Conservation (phyloP, 2,113 vertebrate genomes). For the Henicopernis longicauda region DNA sequence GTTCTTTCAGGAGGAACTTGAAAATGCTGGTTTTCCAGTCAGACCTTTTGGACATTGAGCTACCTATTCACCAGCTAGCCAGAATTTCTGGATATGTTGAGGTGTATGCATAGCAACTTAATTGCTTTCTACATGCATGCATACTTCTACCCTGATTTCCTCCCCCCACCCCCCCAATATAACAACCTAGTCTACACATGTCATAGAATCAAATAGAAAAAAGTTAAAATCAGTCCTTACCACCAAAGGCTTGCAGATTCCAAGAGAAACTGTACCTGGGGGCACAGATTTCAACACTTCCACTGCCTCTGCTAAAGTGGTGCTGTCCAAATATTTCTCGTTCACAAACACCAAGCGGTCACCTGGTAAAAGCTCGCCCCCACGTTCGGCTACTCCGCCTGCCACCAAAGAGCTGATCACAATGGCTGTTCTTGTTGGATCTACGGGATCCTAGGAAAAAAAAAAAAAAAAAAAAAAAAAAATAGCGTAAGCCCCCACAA, state of each 20-base stretch:
- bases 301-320: conserved; percentile 82
- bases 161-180: neutral
- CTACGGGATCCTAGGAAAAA: conserved; percentile 83
- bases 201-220: neutral
- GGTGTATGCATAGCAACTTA: neutral
- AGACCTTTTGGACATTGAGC: neutral
- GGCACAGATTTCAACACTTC: conserved; percentile 87
- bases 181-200: accelerated
- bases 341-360: conserved; percentile 95
- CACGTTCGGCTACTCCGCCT: conserved; percentile 80
- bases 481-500: neutral
- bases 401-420: conserved; percentile 91
- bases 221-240: conserved; percentile 65
- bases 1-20: neutral
- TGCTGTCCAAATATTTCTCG: conserved; percentile 72
- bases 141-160: neutral
- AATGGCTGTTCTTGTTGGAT: conserved; percentile 85
- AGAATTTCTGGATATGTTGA: neutral
- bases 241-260: conserved; percentile 89
- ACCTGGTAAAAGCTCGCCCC: conserved; percentile 80
- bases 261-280: conserved; percentile 80
- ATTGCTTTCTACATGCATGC: neutral
- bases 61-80: neutral
- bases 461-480: accelerated
- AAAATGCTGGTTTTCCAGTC: neutral